These are phyloP conservation scores for Diphyllodes magnificus DNA, from an alignment of 2,113 vertebrate genomes.

Conservation along the genomic window DNA sequence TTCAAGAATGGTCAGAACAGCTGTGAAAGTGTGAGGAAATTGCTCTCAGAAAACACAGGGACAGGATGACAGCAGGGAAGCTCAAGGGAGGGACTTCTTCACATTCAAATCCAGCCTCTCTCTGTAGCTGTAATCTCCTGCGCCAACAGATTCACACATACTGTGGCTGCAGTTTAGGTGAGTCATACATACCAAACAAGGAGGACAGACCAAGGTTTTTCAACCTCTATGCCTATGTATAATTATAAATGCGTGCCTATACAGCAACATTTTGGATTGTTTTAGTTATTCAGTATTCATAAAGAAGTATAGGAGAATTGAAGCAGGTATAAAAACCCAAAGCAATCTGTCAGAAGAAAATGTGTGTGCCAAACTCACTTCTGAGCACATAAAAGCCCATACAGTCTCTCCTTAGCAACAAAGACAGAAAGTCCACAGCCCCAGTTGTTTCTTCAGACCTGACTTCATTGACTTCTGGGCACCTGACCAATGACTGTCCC, in stretches of 20 bases:
- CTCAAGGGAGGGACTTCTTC: not conserved
- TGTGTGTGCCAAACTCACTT: not conserved
- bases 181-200: not conserved
- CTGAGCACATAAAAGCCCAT: not conserved
- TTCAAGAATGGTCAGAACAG: not conserved
- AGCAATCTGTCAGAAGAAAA: not conserved
- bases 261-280: not conserved
- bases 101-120: not conserved
- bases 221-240: not conserved
- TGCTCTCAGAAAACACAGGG: not conserved
- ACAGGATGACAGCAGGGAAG: not conserved
- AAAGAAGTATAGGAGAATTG: not conserved
- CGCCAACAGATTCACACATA: not conserved
- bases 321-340: not conserved
- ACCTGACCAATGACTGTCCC: not conserved
- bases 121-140: not conserved
- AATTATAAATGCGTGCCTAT: not conserved
- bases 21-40: not conserved
- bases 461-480: not conserved
- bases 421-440: not conserved
- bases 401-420: rapidly evolving
- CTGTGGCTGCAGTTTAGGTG: not conserved
- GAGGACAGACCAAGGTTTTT: not conserved
- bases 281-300: not conserved
- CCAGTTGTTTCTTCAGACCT: not conserved